Conservation (phyloP, 1,140 invertebrate species). For the Hetaerina americana region DNA sequence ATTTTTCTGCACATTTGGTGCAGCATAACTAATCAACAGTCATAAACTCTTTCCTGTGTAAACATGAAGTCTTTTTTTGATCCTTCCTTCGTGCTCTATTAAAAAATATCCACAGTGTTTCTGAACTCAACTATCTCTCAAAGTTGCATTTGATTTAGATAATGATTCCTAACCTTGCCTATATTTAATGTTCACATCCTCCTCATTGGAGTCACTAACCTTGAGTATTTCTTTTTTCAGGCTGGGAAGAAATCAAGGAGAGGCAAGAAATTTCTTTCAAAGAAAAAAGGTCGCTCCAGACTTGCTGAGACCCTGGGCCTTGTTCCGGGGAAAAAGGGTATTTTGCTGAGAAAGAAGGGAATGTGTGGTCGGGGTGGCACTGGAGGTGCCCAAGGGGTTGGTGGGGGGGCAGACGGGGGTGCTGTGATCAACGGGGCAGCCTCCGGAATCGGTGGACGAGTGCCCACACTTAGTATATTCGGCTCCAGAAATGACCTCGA, state of each 20-base stretch:
- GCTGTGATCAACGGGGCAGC: background rate
- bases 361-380: background rate
- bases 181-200: too few relatives aligned
- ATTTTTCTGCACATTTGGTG: too few relatives aligned
- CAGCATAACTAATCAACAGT: too few relatives aligned
- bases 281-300: background rate
- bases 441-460: background rate
- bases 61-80: too few relatives aligned
- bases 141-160: too few relatives aligned
- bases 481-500: conserved; percentile 47
- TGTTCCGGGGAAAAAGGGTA: background rate
- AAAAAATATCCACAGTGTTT: too few relatives aligned
- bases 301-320: background rate
- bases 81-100: too few relatives aligned
- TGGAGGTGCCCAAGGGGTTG: background rate
- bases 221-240: background rate
- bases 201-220: too few relatives aligned
- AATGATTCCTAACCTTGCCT: too few relatives aligned
- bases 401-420: background rate
- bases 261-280: background rate
- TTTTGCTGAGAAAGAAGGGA: background rate
- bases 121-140: too few relatives aligned
- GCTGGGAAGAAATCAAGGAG: background rate
- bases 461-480: conserved; percentile 37
- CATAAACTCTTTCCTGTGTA: too few relatives aligned